Evolutionary conservation across 2,797 vertebrate genomes (phyloP), one percentile per base, ranked within the genome.

Genomic region (Zonotrichia albicollis): DNA sequence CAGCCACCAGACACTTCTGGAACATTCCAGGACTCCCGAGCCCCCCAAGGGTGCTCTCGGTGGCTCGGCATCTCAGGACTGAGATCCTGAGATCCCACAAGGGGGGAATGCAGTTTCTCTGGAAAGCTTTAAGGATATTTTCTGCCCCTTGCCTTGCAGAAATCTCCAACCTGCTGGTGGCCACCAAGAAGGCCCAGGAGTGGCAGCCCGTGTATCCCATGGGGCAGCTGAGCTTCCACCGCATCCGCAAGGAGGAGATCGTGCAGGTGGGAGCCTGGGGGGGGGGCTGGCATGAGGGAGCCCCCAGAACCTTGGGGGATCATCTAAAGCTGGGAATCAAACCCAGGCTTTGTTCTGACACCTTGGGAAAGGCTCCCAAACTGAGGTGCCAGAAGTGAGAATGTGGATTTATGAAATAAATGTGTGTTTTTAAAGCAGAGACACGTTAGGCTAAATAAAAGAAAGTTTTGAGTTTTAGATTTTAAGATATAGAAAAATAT

Each of bases 181-280:
- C 99, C 73, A 99, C 99, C 34, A 99, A 98, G 96, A 98, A 98
- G 96, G 98, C 98, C 0, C 97, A 97, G 17, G 98, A 98, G 8
- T 98, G 98, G 97, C 98, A 98, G 40, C 97, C 98, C 0, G 95
- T 96, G 48, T 97, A 96, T 22, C 78, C 96, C 57, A 97, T 99
- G 67, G 99, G 98, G 70, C 99, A 99, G 96, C 97, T 99, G 96
- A 99, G 98, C 96, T 99, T 99, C 95, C 98, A 98, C 92, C 98
- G 98, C 30, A 99, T 99, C 93, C 98, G 98, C 76, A 99, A 99
- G 97, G 99, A 99, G 54, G 98, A 99, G 77, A 99, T 99, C 38
- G 72, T 97, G 9, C 98, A 99, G 97, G 99, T 99, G 73, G 94
- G 98, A 57, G n/a, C 55, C 10, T 25, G 55, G 22, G 55, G 54